Conservation (phyloP, 2,113 vertebrate genomes). For the Lepus europaeus region DNA sequence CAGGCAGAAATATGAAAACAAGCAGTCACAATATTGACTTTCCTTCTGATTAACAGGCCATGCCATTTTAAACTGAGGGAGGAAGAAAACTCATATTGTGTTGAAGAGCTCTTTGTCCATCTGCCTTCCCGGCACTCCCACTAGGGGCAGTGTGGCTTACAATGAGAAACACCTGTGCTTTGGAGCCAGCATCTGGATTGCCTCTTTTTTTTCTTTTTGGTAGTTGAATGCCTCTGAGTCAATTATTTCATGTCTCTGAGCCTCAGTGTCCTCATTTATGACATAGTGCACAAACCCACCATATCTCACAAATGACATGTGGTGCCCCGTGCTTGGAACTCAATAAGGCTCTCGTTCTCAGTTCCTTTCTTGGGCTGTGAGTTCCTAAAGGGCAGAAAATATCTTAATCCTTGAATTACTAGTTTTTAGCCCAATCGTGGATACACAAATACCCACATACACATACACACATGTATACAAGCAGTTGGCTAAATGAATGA, state of each 20-base stretch:
- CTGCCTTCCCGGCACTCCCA: neutral
- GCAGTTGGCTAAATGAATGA: neutral
- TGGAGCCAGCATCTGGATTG: neutral
- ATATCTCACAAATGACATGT: neutral
- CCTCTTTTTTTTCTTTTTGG: neutral
- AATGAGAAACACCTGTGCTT: no score
- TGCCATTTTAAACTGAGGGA: neutral
- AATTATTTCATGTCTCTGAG: neutral
- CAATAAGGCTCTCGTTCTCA: neutral
- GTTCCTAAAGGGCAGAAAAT: neutral
- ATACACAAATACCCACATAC: neutral
- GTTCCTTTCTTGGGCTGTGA: neutral
- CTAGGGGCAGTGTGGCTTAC: no score
- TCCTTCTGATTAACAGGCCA: conserved; percentile 40
- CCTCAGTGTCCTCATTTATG: neutral
- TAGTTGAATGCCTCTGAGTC: neutral
- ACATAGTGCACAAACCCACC: neutral
- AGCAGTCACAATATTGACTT: conserved; percentile 54
- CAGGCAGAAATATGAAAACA: conserved; percentile 66
- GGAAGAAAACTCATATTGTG: neutral
- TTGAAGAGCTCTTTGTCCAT: neutral
- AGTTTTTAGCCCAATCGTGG: neutral
- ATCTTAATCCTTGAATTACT: no score
- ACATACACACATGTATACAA: neutral
- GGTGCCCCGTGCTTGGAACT: neutral